Base-by-base conservation (phyloP, 2,797 vertebrate species). In the Loris lydekkerianus region DNA sequence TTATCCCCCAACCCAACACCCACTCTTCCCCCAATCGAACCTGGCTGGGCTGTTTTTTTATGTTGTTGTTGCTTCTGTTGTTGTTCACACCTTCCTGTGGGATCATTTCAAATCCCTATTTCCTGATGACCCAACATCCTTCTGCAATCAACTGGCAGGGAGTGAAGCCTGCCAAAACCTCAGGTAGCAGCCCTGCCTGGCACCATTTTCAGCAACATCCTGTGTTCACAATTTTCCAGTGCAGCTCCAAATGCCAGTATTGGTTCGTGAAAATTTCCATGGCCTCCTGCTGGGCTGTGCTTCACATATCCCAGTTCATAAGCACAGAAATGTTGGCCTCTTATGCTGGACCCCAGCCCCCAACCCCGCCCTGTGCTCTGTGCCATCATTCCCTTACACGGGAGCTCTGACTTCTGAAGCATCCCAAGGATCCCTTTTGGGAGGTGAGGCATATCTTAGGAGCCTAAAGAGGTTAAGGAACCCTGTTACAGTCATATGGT, bases 91-190 rank as follows among this genome's bases (percentile, higher is more conserved):
- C 40, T 92, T 85, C 95, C 93, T 96, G 92, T 96, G 93, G 97
- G 93, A 60, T 78, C 77, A 92, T 91, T 97, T 97, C 77, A 95
- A 97, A 96, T 94, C 86, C 93, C 91, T 89, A 69, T 95, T 97
- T 98, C 96, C 97, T 94, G 86, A 96, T 87, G 95, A 93, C 91
- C 95, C 97, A 95, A 96, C 89, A 96, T 97, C 97, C 97, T 96
- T 93, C 95, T 88, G 25, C 60, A 96, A 96, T 96, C 95, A 97
- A 89, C 81, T 69, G 4, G 91, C 92, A 90, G 61, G 34, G 95
- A 37, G 31, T 40, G 60, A 86, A 86, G 95, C 20, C 73, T 95
- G 95, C 56, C 90, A 94, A 96, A 91, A 80, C 93, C 88, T 97
- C 97, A 98, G 97, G 96, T 97, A 97, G 91, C 85, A 92, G 86